These are phyloP conservation scores for Falco rusticolus DNA, from an alignment of 2,797 vertebrate species.

Conservation along the genomic window DNA sequence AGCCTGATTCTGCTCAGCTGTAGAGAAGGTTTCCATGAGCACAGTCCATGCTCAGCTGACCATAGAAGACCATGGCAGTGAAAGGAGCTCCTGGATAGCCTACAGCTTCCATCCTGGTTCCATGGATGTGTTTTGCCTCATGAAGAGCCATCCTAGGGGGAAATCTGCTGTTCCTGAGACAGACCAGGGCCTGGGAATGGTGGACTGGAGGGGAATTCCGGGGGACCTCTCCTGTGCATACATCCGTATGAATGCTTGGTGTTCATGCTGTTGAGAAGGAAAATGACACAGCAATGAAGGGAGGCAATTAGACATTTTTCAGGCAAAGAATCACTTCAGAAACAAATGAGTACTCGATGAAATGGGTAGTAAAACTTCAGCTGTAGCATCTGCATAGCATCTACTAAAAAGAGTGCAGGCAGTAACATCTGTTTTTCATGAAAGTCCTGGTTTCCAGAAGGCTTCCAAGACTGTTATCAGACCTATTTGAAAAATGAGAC, in stretches of 20 bases:
- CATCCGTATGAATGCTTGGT: accelerated
- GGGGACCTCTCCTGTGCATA: neutral
- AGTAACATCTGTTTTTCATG: neutral
- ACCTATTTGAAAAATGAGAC: neutral
- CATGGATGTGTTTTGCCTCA: neutral
- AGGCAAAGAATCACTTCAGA: neutral
- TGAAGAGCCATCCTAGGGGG: neutral
- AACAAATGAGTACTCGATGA: neutral
- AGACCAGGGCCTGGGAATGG: neutral
- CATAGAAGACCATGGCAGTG: neutral
- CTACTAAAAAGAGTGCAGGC: neutral
- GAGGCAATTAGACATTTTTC: neutral
- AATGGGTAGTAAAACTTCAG: neutral
- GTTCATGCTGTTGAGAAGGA: neutral
- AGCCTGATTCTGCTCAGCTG: neutral
- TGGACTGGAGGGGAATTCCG: neutral
- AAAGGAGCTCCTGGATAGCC: neutral
- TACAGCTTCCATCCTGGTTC: neutral
- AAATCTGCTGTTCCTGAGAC: neutral
- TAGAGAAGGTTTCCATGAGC: neutral
- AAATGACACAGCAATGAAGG: neutral
- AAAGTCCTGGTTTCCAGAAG: neutral
- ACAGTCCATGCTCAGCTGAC: neutral
- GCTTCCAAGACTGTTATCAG: neutral
- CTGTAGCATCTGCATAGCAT: neutral